Evolutionary conservation across 2,888 invertebrate species (phyloP).

Genomic region (Rhagium mordax): DNA sequence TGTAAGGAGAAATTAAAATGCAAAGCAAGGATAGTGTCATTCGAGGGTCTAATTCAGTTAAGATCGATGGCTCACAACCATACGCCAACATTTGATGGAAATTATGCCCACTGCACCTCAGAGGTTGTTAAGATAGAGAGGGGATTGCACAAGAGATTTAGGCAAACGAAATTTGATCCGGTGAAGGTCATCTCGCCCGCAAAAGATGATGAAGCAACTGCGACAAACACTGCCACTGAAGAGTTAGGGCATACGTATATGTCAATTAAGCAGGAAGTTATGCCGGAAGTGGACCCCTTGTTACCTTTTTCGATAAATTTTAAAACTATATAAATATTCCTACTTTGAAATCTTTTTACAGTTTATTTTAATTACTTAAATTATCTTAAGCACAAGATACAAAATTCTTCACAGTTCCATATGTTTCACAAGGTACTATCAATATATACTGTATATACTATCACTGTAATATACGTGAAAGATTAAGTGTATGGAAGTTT

Average conservation of each 20-base stretch:
- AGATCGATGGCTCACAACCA: constrained; percentile 22
- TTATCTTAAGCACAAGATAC: too few relatives aligned
- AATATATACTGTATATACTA: too few relatives aligned
- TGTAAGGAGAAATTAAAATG: constrained; percentile 6
- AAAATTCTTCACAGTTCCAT: too few relatives aligned
- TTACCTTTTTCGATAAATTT: background rate
- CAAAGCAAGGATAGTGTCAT: constrained; percentile 19
- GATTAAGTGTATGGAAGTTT: too few relatives aligned
- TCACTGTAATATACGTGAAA: too few relatives aligned
- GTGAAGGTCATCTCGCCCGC: background rate
- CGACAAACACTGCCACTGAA: background rate
- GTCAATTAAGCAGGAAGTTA: background rate
- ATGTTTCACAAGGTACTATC: too few relatives aligned
- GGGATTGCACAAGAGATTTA: background rate
- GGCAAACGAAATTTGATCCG: background rate
- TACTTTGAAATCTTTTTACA: too few relatives aligned
- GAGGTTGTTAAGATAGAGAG: constrained; percentile 1
- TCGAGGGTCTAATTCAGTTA: background rate
- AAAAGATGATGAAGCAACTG: background rate
- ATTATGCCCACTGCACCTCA: constrained; percentile 15
- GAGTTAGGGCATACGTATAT: background rate
- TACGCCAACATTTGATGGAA: constrained; percentile 10
- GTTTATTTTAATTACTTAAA: too few relatives aligned
- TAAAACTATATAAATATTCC: background rate
- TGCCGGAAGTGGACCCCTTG: background rate